Conservation (phyloP, 2,797 vertebrate species). For the Mus minutoides region DNA sequence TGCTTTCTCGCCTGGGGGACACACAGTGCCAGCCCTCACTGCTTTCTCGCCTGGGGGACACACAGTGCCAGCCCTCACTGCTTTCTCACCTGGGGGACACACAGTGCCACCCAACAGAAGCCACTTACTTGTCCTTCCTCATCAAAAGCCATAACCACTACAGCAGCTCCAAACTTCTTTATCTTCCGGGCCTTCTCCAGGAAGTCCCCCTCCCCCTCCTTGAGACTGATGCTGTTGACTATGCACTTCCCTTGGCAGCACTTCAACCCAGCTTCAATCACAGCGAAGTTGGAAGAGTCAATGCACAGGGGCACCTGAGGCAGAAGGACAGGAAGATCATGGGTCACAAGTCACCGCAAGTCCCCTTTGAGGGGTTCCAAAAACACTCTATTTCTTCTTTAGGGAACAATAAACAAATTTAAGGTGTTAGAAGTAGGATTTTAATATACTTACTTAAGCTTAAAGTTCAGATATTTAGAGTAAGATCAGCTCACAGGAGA, state of each 20-base stretch:
- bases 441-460: not conserved
- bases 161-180: slow-evolving; percentile 93
- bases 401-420: not conserved
- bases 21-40: too few species aligned
- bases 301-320: slow-evolving; percentile 96
- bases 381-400: not conserved
- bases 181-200: slow-evolving; percentile 91
- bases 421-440: not conserved
- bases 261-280: slow-evolving; percentile 96
- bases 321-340: not conserved
- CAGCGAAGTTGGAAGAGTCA: slow-evolving; percentile 96
- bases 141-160: slow-evolving; percentile 98
- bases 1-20: too few species aligned
- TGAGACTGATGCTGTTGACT: slow-evolving; percentile 98
- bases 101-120: not conserved
- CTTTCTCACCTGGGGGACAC: not conserved
- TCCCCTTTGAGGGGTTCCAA: not conserved
- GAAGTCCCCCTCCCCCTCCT: slow-evolving; percentile 96
- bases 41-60: too few species aligned
- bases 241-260: slow-evolving; percentile 98
- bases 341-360: not conserved
- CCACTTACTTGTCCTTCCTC: slow-evolving; percentile 94
- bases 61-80: too few species aligned
- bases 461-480: not conserved
- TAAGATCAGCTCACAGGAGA: not conserved